Conservation (phyloP, 53 echinoderm and acorn worm genomes). For the Zoroaster sp. region DNA sequence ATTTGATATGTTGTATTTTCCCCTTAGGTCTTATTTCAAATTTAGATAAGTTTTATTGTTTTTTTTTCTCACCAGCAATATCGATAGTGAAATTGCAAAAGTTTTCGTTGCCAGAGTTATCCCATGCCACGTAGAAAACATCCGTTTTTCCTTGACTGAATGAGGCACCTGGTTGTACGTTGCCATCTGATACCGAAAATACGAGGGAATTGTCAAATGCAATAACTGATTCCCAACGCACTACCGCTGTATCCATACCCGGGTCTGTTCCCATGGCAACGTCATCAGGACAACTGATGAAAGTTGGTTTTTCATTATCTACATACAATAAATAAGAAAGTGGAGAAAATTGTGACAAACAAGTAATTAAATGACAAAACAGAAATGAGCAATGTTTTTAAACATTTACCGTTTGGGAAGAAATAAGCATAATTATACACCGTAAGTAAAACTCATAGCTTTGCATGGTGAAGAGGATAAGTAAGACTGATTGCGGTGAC, state of each 20-base stretch:
- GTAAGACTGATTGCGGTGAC: no score
- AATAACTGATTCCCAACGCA: conserved; percentile 5
- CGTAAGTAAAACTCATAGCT: no score
- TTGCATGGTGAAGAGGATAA: no score
- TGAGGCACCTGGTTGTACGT: neutral
- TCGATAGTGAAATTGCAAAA: conserved; percentile 40
- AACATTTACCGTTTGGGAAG: no score
- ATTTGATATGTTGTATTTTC: no score
- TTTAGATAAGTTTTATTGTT: no score
- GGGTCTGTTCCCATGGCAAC: neutral
- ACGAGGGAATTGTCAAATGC: conserved; percentile 43
- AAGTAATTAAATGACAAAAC: no score
- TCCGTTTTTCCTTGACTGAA: conserved; percentile 26
- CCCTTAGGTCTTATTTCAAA: no score
- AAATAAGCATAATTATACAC: no score
- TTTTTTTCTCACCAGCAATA: neutral
- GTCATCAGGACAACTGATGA: conserved; percentile 15
- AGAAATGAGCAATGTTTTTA: no score
- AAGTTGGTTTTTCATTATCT: conserved; percentile 19
- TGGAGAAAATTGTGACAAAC: neutral
- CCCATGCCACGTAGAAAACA: conserved; percentile 10
- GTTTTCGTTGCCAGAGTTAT: neutral
- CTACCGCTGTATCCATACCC: conserved; percentile 10
- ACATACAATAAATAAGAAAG: neutral
- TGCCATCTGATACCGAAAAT: neutral